Evolutionary conservation across 2,113 vertebrate genomes (phyloP), one percentile per base, ranked within the genome.

Genomic region (Diphyllodes magnificus): DNA sequence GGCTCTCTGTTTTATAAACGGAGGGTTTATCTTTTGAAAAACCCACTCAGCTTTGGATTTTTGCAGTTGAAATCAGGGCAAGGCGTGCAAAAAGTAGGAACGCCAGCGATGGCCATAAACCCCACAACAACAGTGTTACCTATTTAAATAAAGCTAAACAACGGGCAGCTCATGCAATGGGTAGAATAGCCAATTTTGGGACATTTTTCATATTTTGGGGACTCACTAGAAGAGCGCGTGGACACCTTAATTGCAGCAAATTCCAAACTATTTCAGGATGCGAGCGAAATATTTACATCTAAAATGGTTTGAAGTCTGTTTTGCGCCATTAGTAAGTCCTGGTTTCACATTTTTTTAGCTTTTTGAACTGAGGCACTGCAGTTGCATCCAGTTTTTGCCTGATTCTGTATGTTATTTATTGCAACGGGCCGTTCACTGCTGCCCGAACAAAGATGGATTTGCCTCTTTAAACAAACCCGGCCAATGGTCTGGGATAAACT

Each of bases 371-470:
- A 33, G 28, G 24, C 23, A 8, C 31, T 24, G 35, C 35, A 45
- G 27, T 10, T 72, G 4, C 42, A 31, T 61, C 20, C 22, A 24
- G 17, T 19, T 63, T 73, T 68, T 22, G 13, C 13, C 35, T 20
- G 19, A 2, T 25, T 45, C 40, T n/a, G 0, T 76, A 25, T 44
- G 22, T 69, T 42, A 30, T 54, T 56, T 44, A 37, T 24, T 47
- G 14, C 13, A 51, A 71, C 0, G 2, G 31, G 31, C 40, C 1
- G 0, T 76, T 57, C 25, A 12, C 24, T 61, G 42, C 50, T 39
- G 53, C 45, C 56, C 1, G 12, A 90, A 82, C 17, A 57, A 49
- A 75, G 64, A 35, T 53, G 33, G 37, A 57, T 92, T 92, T 92
- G n/a, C 47, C 21, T 61, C 47, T 45, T 68, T 47, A 71, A 80